phyloP scores from a whole-genome alignment of 2,113 vertebrate genomes.

The Haemorhous mexicanus region DNA sequence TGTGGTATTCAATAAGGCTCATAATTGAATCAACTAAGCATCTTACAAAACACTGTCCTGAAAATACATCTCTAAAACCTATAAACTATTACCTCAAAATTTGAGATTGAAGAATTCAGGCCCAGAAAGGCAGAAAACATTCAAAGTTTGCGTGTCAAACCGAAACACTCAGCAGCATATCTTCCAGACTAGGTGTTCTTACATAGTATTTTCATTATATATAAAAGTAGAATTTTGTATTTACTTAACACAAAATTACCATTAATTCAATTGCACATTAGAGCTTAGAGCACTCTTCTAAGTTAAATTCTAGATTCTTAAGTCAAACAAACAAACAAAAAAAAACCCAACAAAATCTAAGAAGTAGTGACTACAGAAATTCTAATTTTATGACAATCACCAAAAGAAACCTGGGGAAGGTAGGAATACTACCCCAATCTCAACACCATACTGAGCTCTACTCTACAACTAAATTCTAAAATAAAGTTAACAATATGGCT shows the following conservation, averaged over 20 bases:
- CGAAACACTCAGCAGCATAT: background rate
- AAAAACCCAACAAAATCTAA: background rate
- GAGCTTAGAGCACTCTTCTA: background rate
- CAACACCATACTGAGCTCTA: background rate
- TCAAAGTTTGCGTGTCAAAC: background rate
- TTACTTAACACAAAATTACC: background rate
- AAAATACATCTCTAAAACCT: background rate
- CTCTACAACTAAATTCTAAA: background rate
- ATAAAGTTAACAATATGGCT: background rate
- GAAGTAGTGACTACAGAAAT: background rate
- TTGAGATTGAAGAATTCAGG: background rate
- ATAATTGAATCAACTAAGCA: background rate
- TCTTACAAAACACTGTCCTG: background rate
- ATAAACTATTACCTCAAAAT: background rate
- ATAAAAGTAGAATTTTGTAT: background rate
- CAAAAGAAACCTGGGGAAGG: background rate
- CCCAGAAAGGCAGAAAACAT: background rate
- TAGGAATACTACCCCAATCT: background rate
- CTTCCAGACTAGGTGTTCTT: background rate
- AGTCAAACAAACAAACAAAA: background rate
- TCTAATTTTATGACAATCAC: background rate
- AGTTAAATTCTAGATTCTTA: background rate
- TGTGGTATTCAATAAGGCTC: background rate
- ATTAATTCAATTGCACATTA: background rate
- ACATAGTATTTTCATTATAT: background rate